phyloP scores from a whole-genome alignment of 2,888 invertebrate species.

The Oscheius sp. region DNA sequence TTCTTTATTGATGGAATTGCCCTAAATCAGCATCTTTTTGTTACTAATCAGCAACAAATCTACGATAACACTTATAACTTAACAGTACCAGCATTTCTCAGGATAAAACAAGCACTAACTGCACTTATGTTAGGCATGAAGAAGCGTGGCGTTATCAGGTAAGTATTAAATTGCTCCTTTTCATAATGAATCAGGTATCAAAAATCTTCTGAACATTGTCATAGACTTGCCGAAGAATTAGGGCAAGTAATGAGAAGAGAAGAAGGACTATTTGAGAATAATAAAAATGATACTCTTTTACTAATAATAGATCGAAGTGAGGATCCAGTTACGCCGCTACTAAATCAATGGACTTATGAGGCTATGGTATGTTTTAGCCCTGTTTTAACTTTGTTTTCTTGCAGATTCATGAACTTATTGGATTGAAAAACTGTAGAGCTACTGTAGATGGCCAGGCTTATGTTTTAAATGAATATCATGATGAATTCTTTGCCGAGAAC shows the following conservation, averaged over 20 bases:
- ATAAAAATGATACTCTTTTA: conserved; percentile 76
- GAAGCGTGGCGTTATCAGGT: conserved; percentile 79
- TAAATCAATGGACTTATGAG: conserved; percentile 99
- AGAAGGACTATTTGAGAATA: conserved; percentile 61
- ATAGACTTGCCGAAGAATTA: conserved; percentile 60
- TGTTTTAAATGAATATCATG: conserved; percentile 91
- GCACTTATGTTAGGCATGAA: conserved; percentile 88
- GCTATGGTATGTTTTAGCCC: conserved; percentile 80
- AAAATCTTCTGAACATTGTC: conserved; percentile 52
- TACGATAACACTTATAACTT: conserved; percentile 42
- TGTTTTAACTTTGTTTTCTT: background rate
- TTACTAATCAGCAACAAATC: conserved; percentile 35
- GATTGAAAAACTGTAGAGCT: conserved; percentile 91
- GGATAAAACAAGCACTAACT: conserved; percentile 85
- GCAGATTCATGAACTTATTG: conserved; percentile 86
- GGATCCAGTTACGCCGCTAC: conserved; percentile 92
- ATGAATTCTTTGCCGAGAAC: conserved; percentile 95
- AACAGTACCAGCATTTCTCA: conserved; percentile 78
- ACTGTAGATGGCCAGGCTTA: conserved; percentile 87
- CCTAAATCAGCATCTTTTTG: conserved; percentile 40
- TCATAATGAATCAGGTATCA: conserved; percentile 52
- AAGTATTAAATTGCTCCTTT: background rate
- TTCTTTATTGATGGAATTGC: conserved; percentile 83
- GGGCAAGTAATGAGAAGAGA: conserved; percentile 57
- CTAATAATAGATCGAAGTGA: conserved; percentile 90